A percentile compares a stretch with the other conserved stretches of the same genome.
Conservation (phyloP, 1,140 invertebrate species). For the Whitmania pigra region DNA sequence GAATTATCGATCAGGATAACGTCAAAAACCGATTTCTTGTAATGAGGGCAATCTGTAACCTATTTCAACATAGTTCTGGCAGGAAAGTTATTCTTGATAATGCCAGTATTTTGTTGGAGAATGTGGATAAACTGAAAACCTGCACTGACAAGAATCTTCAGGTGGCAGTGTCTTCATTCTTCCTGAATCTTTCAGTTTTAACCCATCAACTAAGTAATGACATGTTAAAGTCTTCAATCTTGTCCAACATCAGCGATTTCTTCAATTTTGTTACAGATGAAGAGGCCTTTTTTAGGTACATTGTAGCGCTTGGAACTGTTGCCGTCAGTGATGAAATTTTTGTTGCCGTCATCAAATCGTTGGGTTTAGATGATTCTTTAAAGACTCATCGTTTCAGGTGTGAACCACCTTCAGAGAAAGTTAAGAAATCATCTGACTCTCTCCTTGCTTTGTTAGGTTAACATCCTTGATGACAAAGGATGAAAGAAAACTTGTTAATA, state of each 20-base stretch:
- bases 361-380: constrained; percentile 4
- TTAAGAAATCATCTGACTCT: too few species aligned
- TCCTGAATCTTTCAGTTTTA: constrained; percentile 55
- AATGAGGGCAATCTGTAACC: constrained; percentile 62
- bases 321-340: constrained; percentile 32
- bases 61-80: constrained; percentile 45
- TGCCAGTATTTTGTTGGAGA: constrained; percentile 27
- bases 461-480: too few species aligned
- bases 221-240: constrained; percentile 42
- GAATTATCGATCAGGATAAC: constrained; percentile 29
- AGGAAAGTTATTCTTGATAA: constrained; percentile 27
- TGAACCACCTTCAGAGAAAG: too few species aligned
- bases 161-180: constrained; percentile 63
- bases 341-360: constrained; percentile 7
- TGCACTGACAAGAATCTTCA: constrained; percentile 41
- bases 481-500: too few species aligned
- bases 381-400: too few species aligned
- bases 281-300: constrained; percentile 53
- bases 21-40: constrained; percentile 63
- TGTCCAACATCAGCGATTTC: constrained; percentile 27
- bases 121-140: constrained; percentile 25
- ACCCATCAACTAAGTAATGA: constrained; percentile 45
- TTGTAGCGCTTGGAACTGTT: constrained; percentile 55
- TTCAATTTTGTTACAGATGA: constrained; percentile 47
- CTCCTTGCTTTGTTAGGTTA: too few species aligned